Base-by-base conservation (phyloP, 2,113 vertebrate genomes). In the Sminthopsis crassicaudata region DNA sequence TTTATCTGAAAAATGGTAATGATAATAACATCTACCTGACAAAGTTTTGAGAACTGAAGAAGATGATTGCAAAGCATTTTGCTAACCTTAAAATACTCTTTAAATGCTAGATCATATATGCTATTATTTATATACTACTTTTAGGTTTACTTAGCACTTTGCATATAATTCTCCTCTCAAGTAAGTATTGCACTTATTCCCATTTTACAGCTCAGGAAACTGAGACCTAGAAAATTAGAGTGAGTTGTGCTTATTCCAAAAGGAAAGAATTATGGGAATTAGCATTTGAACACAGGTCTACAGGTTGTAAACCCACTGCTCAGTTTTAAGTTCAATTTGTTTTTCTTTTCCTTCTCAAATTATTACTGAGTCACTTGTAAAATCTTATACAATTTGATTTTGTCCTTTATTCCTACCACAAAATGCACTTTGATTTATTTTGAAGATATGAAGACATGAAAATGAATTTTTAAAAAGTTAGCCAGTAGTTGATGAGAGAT, bases 291-390 rank as follows among this genome's bases (percentile, higher is more conserved):
- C 60, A 0, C 12, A n/a, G 60, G 30, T 36, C 30, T 67, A 36
- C 14, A n/a, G 30, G 16, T 36, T 67, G 30, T 36, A 14, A 67
- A 67, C 11, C 11, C 30, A n/a, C 30, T 67, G 60, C 90, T 91
- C 90, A 36, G 22, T 53, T 91, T 91, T 46, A 51, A 84, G 10
- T 27, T 91, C 42, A 94, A 24, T 84, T 24, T 91, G 46, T 48
- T 91, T 48, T 67, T n/a, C 50, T 91, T 67, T 91, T 84, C n/a
- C n/a, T 91, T 48, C 84, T 26, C 48, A 91, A 94, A 19, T 84
- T 11, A 30, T 84, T 76, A 7, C 11, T 53, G 36, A 53, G 9
- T 10, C 46, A 84, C 36, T 54, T 54, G 8, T 91, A 53, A 76
- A 53, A 90, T 52, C 6, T 22, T 52, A 3, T 9, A 36, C 26